Conservation (phyloP, 2,113 vertebrate species). For the Barnardius zonarius region DNA sequence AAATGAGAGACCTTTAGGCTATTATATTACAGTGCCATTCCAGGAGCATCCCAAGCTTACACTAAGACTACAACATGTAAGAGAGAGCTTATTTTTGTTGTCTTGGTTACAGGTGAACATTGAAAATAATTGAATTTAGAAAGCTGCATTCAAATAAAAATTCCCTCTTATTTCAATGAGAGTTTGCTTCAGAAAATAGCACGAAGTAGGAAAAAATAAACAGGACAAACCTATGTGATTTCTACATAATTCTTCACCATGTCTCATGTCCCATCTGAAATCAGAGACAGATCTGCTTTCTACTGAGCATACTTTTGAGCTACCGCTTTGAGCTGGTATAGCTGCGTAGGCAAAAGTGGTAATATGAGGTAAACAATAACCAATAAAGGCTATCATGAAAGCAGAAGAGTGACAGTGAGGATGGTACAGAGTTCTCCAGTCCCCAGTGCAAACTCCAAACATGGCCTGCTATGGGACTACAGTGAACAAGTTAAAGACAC, state of each 20-base stretch:
- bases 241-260: background rate
- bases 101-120: background rate
- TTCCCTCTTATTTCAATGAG: background rate
- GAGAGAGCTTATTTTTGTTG: background rate
- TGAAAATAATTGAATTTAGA: background rate
- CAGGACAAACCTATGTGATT: background rate
- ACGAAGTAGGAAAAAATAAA: background rate
- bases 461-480: background rate
- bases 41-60: background rate
- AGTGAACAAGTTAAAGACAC: background rate
- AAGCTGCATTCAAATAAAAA: background rate
- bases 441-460: background rate
- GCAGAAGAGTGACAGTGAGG: background rate
- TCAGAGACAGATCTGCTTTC: background rate
- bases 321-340: background rate
- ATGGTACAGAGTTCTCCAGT: rapidly evolving
- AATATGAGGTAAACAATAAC: background rate
- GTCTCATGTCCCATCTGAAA: background rate
- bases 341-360: background rate
- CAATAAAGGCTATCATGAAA: background rate
- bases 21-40: background rate
- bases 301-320: background rate
- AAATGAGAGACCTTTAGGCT: background rate
- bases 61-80: background rate
- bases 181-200: background rate